phyloP scores from a whole-genome alignment of 1,140 invertebrate species.

The Drosophila oshimai region DNA sequence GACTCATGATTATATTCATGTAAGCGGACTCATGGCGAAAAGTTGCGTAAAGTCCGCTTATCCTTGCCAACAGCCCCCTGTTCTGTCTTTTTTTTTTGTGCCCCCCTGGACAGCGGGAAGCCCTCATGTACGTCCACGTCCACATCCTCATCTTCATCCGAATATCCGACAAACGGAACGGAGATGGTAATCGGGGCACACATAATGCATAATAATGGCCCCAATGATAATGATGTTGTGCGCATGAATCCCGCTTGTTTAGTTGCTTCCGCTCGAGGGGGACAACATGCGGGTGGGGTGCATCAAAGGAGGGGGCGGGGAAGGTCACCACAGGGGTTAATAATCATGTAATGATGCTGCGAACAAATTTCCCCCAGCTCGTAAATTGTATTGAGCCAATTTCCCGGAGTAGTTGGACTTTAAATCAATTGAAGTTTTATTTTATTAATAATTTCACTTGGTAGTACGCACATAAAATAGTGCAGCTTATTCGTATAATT shows the following conservation, averaged over 20 bases:
- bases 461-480: neutral
- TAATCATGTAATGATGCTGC: conserved; percentile 23
- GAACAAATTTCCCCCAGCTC: conserved; percentile 5
- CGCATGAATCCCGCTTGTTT: conserved; percentile 27
- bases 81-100: too few relatives aligned
- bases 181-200: conserved; percentile 31
- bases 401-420: neutral
- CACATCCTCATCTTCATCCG: too few relatives aligned
- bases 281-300: neutral
- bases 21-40: neutral
- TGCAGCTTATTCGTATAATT: neutral
- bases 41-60: conserved; percentile 17
- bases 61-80: neutral
- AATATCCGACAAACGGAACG: neutral
- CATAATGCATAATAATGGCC: conserved; percentile 42
- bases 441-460: too few relatives aligned
- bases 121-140: too few relatives aligned
- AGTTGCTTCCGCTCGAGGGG: conserved; percentile 9
- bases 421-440: neutral
- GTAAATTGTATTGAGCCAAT: conserved; percentile 1
- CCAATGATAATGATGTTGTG: conserved; percentile 36
- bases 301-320: neutral
- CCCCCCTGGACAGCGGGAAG: neutral
- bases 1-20: conserved; percentile 4
- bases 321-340: conserved; percentile 19